Conservation (phyloP, 1,140 invertebrate genomes). For the Drosophila subpulchrella region DNA sequence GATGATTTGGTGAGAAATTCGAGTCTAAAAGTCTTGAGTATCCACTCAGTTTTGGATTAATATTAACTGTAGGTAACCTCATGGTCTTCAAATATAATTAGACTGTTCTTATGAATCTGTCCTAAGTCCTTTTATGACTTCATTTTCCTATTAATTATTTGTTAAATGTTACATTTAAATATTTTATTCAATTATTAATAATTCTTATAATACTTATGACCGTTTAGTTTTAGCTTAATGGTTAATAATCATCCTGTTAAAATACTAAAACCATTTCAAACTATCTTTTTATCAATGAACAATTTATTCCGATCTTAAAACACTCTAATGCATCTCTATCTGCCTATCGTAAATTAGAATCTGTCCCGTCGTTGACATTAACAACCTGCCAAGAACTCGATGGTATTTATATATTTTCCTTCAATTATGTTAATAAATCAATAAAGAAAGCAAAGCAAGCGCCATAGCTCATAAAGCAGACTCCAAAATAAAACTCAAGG, state of each 20-base stretch:
- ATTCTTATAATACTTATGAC: no score
- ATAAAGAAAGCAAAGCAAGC: conserved; percentile 67
- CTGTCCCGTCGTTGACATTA: conserved; percentile 46
- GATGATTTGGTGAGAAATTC: no score
- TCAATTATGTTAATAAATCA: conserved; percentile 77
- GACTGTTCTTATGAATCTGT: no score
- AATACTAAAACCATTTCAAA: neutral
- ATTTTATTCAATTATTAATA: no score
- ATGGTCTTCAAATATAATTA: no score
- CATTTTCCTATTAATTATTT: no score
- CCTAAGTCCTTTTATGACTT: no score
- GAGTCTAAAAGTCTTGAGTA: no score
- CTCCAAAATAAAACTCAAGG: conserved; percentile 57
- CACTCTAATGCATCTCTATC: conserved; percentile 62
- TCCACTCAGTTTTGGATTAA: no score
- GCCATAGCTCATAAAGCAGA: conserved; percentile 61
- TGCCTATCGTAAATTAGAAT: conserved; percentile 62
- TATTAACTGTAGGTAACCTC: no score
- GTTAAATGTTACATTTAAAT: no score
- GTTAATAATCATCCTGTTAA: neutral
- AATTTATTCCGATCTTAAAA: conserved; percentile 27
- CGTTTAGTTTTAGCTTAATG: no score
- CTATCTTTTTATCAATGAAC: conserved; percentile 16
- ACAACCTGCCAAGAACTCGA: conserved; percentile 42
- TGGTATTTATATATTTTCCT: conserved; percentile 58